Conservation (phyloP, 2,888 invertebrate species). For the Troilus luridus region DNA sequence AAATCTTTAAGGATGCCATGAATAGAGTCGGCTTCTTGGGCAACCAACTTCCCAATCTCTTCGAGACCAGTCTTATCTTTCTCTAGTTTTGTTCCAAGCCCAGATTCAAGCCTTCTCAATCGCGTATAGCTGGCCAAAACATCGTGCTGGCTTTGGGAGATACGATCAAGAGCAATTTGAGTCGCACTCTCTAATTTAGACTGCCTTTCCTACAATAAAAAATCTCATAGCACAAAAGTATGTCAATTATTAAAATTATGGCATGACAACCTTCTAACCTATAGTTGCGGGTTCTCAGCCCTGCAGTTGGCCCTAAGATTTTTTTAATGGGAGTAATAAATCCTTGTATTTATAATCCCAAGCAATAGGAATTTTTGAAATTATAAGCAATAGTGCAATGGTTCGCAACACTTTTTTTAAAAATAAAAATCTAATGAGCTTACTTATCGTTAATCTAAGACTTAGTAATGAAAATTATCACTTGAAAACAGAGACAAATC, state of each 20-base stretch:
- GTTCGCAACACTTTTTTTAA: too few species aligned
- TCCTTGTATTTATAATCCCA: too few species aligned
- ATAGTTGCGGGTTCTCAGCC: too few species aligned
- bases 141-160: slow-evolving; percentile 53
- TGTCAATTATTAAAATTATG: neutral
- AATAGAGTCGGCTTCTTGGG: neutral
- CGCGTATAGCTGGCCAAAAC: slow-evolving; percentile 37
- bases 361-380: too few species aligned
- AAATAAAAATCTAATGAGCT: too few species aligned
- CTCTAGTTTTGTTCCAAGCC: neutral
- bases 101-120: slow-evolving; percentile 51
- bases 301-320: too few species aligned
- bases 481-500: neutral
- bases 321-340: too few species aligned
- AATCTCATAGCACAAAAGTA: neutral
- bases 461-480: neutral
- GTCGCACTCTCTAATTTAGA: slow-evolving; percentile 47
- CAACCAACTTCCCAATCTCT: slow-evolving; percentile 20
- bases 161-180: slow-evolving; percentile 39
- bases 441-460: too few species aligned
- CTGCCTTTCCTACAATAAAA: slow-evolving; percentile 46
- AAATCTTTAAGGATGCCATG: slow-evolving; percentile 12
- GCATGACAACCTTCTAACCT: too few species aligned
- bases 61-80: slow-evolving; percentile 47
- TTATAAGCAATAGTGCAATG: too few species aligned